Base-by-base conservation (phyloP, 2,888 invertebrate species). In the Melanotus villosus region DNA sequence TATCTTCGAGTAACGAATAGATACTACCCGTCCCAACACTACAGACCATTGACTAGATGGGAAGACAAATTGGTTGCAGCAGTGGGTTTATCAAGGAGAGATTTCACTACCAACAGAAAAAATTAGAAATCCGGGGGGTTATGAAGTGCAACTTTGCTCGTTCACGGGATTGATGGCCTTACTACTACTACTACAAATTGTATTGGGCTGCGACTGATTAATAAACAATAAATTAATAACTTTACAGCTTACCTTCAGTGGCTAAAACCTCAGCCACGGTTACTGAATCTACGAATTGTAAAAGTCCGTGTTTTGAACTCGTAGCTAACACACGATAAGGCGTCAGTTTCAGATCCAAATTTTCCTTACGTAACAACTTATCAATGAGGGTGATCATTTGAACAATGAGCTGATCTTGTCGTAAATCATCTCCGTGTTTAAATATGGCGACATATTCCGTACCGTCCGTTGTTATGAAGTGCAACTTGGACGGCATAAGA, bases 361-460 rank as follows among this genome's bases (percentile, higher is more conserved):
- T 99, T 85, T 99, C 99, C 76, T 95, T 89, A 41, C 97, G 88
- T 73, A 99, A 85, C 62, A 99, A 84, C 84, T 97, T 96, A 83
- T 99, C 99, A 98, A 99, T 99, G 10, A 99, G 86, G 0, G 97
- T 96, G 38, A 99, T 98, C 89, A 99, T 99, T 86, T 99, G 99
- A 50, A 99, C 86, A 70, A 99, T 96, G 0, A 99, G 88, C 84
- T 99, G 99, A 86, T 99, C 99, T 85, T 99, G 99, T 1, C 99
- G 88, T 58, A 99, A 85, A 83, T 99, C 99, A 84, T 99, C 99
- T 0, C 99, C 99, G 78, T 97, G 93, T 84, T 99, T 99, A 84
- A 99, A 99, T 71, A 99, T 98, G 0, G 98, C 95, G 12, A 95
- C 93, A 84, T 98, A 99, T 80, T 96, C 94, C 32, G 90, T 89